Conservation (phyloP, 2,113 vertebrate species). For the Prochilodus magdalenae region DNA sequence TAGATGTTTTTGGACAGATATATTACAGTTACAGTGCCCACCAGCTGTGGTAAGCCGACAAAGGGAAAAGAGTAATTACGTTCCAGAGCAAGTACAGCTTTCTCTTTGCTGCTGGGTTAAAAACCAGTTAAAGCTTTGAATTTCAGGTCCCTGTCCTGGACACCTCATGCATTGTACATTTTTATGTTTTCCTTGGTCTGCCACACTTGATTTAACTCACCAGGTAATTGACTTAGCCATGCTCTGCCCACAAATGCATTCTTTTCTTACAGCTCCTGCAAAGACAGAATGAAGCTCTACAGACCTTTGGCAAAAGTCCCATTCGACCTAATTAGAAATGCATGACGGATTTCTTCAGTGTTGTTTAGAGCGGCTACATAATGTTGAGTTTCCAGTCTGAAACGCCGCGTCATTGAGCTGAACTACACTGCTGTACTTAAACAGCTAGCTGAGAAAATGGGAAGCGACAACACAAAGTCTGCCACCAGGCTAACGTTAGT, state of each 20-base stretch:
- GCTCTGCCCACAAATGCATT: background rate
- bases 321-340: too few relatives aligned
- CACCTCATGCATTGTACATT: background rate
- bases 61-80: background rate
- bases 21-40: constrained; percentile 10
- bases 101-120: background rate
- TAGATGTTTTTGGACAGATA: background rate
- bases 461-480: background rate
- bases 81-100: background rate
- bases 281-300: too few relatives aligned
- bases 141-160: background rate
- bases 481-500: background rate
- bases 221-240: background rate
- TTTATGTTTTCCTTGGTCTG: background rate
- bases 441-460: background rate
- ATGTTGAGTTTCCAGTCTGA: background rate
- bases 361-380: background rate
- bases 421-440: background rate
- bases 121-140: background rate
- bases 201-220: background rate
- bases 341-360: background rate
- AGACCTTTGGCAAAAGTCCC: too few relatives aligned
- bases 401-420: background rate
- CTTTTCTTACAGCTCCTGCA: too few relatives aligned
- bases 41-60: background rate